Conservation (phyloP, 2,888 invertebrate genomes). For the Therioaphis trifolii region DNA sequence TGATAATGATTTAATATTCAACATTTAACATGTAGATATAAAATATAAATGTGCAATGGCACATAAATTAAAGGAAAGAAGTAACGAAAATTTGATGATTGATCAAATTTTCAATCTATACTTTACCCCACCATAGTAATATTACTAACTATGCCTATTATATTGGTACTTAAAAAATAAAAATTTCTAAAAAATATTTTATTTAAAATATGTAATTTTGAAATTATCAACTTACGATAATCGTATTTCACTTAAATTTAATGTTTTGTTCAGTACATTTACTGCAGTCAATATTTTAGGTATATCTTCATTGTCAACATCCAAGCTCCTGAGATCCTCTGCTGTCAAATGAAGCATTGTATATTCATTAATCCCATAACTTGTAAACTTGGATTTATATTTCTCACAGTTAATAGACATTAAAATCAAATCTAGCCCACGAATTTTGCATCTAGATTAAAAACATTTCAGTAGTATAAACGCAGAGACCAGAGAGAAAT, state of each 20-base stretch:
- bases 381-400: slow-evolving; percentile 1
- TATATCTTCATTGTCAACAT: slow-evolving; percentile 5
- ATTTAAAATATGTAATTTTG: background rate
- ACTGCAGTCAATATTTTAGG: background rate
- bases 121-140: too few species aligned
- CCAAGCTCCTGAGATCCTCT: background rate
- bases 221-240: slow-evolving; percentile 43
- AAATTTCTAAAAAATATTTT: too few species aligned
- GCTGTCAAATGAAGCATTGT: background rate
- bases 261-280: slow-evolving; percentile 15
- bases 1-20: background rate
- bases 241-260: background rate
- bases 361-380: slow-evolving; percentile 40
- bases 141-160: too few species aligned
- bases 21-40: background rate
- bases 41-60: too few species aligned
- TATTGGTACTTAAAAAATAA: too few species aligned
- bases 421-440: slow-evolving; percentile 39
- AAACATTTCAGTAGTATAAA: background rate
- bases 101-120: too few species aligned
- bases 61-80: too few species aligned
- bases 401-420: slow-evolving; percentile 48
- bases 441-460: background rate
- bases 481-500: background rate
- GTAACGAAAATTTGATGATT: too few species aligned